phyloP scores from a whole-genome alignment of 2,797 vertebrate genomes.

The Rhodeus uyekii region DNA sequence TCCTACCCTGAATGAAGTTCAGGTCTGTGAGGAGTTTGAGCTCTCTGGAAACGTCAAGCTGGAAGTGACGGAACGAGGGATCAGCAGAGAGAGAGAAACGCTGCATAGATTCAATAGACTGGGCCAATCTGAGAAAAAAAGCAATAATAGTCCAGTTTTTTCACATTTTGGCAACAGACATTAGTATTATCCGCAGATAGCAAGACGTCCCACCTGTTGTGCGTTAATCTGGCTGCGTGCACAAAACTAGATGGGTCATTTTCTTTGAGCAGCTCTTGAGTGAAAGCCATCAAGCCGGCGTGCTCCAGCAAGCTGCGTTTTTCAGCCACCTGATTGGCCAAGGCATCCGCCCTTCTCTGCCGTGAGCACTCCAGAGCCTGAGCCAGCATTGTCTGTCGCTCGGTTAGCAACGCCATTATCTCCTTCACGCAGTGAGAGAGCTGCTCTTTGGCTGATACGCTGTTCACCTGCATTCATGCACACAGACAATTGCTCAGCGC shows the following conservation, averaged over 20 bases:
- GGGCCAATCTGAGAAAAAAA: constrained; percentile 77
- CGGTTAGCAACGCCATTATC: constrained; percentile 84
- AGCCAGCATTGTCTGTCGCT: constrained; percentile 82
- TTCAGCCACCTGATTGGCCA: constrained; percentile 84
- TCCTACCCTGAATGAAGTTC: constrained; percentile 89
- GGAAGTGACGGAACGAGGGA: constrained; percentile 91
- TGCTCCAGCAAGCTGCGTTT: constrained; percentile 89
- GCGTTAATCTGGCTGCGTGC: constrained; percentile 89
- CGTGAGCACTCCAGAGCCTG: constrained; percentile 86
- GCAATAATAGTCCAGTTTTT: background rate
- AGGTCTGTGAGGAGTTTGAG: constrained; percentile 90
- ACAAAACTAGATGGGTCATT: constrained; percentile 93
- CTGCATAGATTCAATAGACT: constrained; percentile 89
- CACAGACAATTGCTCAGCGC: constrained; percentile 8
- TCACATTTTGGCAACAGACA: background rate
- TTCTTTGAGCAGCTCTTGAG: constrained; percentile 93
- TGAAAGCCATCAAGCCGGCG: constrained; percentile 90
- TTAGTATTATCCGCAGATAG: background rate
- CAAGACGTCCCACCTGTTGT: constrained; percentile 80
- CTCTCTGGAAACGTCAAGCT: constrained; percentile 91
- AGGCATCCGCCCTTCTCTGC: constrained; percentile 82
- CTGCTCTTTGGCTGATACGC: constrained; percentile 89
- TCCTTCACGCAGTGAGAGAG: constrained; percentile 87
- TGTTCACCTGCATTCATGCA: constrained; percentile 80
- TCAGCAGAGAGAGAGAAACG: constrained; percentile 86